Evolutionary conservation across 2,113 vertebrate genomes (phyloP), one percentile per base, ranked within the genome.

Genomic region (Parus major): DNA sequence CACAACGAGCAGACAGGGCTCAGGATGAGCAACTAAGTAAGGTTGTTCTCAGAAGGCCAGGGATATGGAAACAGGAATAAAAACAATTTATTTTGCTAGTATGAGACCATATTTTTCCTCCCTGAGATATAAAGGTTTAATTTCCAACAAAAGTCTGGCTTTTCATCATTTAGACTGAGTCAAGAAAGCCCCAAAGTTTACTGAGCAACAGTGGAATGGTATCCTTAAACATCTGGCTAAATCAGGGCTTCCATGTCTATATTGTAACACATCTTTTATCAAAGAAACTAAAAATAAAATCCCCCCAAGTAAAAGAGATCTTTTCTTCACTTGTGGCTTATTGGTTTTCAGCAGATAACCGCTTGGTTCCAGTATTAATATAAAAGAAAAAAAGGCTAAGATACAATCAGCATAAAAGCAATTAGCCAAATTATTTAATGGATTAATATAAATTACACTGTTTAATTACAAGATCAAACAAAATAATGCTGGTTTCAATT

Each of bases 391-490:
- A 92, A 92, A 81, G 23, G 23, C 78, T 80, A 36, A 82, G 91
- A 96, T 95, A 96, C 35, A 57, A 92, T 94, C 86, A 93, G 71
- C 4, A 3, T 75, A 92, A 87, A 97, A 95, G 83, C 75, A 94
- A 96, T 95, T 96, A 95, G 73, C 46, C 71, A 92, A 92, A 89
- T 93, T 96, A 96, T 93, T 96, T 94, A 86, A 80, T 70, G 92
- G 92, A 93, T 97, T 97, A 93, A 95, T 96, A 92, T 92, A 94
- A 96, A 96, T 96, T 96, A 97, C 91, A 73, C 52, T 90, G 86
- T 88, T 95, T 97, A 97, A 97, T 97, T 97, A 96, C 78, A 95
- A 93, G 91, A 97, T 97, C 88, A 95, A 96, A 93, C 41, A 69
- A 94, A 95, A 92, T 82, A 93, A 92, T 85, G 93, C 69, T 84